Evolutionary conservation across 2,113 vertebrate species (phyloP).

Genomic region (Pelobates fuscus): DNA sequence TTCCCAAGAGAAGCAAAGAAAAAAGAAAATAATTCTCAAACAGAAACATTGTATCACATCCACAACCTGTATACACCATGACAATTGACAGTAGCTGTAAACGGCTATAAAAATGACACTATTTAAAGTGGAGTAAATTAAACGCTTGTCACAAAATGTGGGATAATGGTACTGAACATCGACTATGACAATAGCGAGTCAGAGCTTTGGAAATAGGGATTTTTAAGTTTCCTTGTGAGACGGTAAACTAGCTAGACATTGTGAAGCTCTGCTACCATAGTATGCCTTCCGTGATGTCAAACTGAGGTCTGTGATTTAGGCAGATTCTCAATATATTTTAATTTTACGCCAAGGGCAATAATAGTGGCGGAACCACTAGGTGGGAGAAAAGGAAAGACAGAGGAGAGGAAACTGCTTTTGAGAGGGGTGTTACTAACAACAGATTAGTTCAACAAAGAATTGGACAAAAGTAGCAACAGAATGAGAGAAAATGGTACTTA

Average conservation of each 20-base stretch:
- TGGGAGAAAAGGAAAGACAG: too few relatives aligned
- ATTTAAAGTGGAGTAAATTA: constrained; percentile 50
- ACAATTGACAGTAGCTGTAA: constrained; percentile 44
- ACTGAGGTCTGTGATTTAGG: too few relatives aligned
- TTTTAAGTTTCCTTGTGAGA: constrained; percentile 27
- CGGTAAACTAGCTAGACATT: constrained; percentile 16
- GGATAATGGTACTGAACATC: constrained; percentile 46
- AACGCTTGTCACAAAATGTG: constrained; percentile 37
- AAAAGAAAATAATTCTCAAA: neutral
- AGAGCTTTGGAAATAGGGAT: constrained; percentile 19
- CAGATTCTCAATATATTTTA: too few relatives aligned
- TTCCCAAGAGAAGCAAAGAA: too few relatives aligned
- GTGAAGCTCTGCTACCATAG: neutral
- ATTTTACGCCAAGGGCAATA: too few relatives aligned
- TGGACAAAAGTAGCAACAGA: too few relatives aligned
- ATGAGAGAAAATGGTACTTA: too few relatives aligned
- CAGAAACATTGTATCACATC: constrained; percentile 27
- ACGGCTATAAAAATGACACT: constrained; percentile 38
- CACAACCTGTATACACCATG: constrained; percentile 36
- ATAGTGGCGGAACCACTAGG: too few relatives aligned
- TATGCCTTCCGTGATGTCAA: neutral
- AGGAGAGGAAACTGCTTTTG: too few relatives aligned
- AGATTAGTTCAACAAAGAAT: too few relatives aligned
- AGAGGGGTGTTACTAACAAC: too few relatives aligned
- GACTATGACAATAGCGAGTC: constrained; percentile 36